Conservation (phyloP, 2,113 vertebrate genomes). For the Engraulis encrasicolus region DNA sequence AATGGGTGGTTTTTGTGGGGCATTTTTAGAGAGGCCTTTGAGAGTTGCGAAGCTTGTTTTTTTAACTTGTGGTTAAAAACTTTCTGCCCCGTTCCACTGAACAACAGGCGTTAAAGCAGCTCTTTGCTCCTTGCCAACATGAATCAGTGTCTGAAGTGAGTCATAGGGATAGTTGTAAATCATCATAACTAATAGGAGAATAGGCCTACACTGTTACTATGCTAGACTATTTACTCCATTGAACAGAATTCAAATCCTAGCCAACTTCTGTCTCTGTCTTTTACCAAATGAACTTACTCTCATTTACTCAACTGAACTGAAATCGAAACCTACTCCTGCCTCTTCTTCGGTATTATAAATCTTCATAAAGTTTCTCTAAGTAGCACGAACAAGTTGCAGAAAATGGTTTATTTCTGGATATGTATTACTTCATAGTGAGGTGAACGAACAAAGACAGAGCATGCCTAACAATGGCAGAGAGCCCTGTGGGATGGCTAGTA, state of each 20-base stretch:
- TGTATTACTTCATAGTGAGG: not conserved
- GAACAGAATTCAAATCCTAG: not conserved
- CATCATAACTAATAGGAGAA: not conserved
- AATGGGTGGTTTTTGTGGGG: not conserved
- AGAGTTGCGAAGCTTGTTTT: not conserved
- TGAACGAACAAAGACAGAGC: not conserved
- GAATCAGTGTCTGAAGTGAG: not conserved
- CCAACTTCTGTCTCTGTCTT: no score
- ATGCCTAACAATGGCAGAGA: not conserved
- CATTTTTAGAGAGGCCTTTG: not conserved
- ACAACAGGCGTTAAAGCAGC: not conserved
- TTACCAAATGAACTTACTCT: no score
- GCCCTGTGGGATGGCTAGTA: not conserved
- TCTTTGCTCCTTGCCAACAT: not conserved
- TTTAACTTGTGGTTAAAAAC: constrained; percentile 13
- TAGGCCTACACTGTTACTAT: no score
- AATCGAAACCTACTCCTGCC: no score
- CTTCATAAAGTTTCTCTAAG: not conserved
- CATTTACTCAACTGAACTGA: no score
- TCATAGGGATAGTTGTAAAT: not conserved
- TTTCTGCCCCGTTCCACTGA: not conserved
- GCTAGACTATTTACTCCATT: not conserved
- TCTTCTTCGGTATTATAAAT: no score
- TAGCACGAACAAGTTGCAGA: not conserved
- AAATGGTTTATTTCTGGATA: not conserved